Base-by-base conservation (phyloP, 2,888 invertebrate genomes). In the Chrysolina haemoptera region DNA sequence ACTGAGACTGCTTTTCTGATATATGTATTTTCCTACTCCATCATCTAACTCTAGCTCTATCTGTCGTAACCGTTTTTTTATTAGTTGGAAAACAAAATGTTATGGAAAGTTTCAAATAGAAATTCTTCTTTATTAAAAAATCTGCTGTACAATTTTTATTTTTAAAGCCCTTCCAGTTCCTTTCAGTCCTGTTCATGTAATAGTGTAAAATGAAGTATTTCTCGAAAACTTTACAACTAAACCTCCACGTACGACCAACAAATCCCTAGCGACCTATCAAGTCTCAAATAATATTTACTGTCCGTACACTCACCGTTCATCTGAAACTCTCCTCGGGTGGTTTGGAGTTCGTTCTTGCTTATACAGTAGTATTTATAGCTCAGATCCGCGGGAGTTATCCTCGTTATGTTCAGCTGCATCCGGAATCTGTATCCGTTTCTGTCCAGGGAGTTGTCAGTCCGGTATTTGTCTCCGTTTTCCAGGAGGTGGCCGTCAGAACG, bases 291-390 rank as follows among this genome's bases (percentile, higher is more conserved):
- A 59, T 59, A 59, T 43, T 65, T n/a, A 22, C 27, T 43, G n/a
- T 43, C n/a, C 43, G 4, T 12, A 6, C 6, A 71, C 87, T 87
- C 88, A 93, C 94, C 93, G 84, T 92, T 91, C 48, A 94, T 87
- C 73, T 91, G 91, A 76, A 95, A 90, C 68, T 90, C 90, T 16
- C 96, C 97, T 85, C 93, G 93, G 0, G 95, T 95, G 62, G 93
- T 92, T 78, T 95, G 94, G 27, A 95, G 89, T 79, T 94, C 94
- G 85, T 97, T 97, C 86, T 95, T 96, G 71, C 93, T 94, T 69
- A 95, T 92, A 85, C 97, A 97, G 85, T 94, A 93, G 87, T 96
- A 97, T 35, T 80, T 76, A 76, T 91, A 90, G 16, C 93, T 93
- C 71, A 93, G 90, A 85, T 97, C 97, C 69, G 91, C 88, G 6